A percentile compares a stretch with the other conserved stretches of the same genome.
These are phyloP conservation scores for Pantherophis alleghaniensis DNA, from an alignment of 2,797 vertebrate genomes.

Conservation along the genomic window DNA sequence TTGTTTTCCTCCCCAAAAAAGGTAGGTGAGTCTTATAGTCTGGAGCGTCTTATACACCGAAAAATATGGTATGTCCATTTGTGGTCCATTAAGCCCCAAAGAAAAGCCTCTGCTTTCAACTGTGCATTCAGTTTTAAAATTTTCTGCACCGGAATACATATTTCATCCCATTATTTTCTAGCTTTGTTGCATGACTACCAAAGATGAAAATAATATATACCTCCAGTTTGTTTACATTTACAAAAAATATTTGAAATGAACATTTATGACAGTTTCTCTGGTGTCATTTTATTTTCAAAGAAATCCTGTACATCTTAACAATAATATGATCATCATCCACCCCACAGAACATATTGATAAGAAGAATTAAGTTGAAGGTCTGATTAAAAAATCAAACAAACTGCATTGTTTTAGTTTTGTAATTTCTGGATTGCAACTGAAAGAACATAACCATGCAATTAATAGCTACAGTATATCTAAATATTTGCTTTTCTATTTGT, in stretches of 20 bases:
- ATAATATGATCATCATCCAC: background rate
- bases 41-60: too few relatives aligned
- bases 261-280: background rate
- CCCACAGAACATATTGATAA: background rate
- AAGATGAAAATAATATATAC: background rate
- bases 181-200: background rate
- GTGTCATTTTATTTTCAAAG: background rate
- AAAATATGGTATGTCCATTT: background rate
- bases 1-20: too few relatives aligned
- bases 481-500: background rate
- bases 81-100: background rate
- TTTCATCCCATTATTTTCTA: background rate
- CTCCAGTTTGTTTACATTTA: background rate
- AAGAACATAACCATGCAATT: background rate
- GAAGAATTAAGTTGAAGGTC: background rate
- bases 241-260: background rate
- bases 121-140: background rate
- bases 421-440: background rate
- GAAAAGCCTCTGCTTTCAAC: background rate
- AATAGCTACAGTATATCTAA: background rate
- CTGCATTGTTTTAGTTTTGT: background rate
- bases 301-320: background rate
- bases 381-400: background rate
- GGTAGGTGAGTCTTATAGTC: too few relatives aligned
- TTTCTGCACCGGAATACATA: background rate